Percentiles rank a stretch among this genome's conserved stretches.
phyloP scores from a whole-genome alignment of 2,113 vertebrate genomes.

The Nyctereutes procyonoides region DNA sequence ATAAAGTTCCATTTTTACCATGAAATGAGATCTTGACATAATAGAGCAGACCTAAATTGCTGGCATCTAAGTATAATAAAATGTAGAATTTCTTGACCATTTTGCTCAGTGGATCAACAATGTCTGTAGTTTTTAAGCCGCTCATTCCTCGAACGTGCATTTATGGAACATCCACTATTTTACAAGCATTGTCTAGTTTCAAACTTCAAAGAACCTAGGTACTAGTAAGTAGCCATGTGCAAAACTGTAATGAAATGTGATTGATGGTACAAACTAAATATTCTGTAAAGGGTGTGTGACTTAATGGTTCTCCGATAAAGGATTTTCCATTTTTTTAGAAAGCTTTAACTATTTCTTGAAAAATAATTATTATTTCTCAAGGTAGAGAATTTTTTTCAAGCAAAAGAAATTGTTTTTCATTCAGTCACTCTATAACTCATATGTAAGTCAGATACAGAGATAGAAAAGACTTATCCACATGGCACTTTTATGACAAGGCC shows the following conservation, averaged over 20 bases:
- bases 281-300: not conserved
- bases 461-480: not conserved
- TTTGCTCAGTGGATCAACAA: not conserved
- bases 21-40: conserved; percentile 5
- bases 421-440: not conserved
- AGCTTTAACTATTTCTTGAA: not conserved
- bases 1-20: not conserved
- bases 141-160: not conserved
- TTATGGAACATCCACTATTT: not conserved
- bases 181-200: not conserved
- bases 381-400: not conserved
- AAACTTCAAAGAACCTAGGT: not conserved
- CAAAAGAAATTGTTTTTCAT: not conserved
- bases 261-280: not conserved
- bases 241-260: not conserved
- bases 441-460: not conserved
- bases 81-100: not conserved
- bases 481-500: not conserved
- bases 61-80: not conserved
- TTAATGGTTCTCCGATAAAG: not conserved
- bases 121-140: not conserved
- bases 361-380: not conserved
- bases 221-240: not conserved
- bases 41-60: not conserved
- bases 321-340: not conserved